Base-by-base conservation (phyloP, 2,797 vertebrate genomes). In the Varecia variegata region DNA sequence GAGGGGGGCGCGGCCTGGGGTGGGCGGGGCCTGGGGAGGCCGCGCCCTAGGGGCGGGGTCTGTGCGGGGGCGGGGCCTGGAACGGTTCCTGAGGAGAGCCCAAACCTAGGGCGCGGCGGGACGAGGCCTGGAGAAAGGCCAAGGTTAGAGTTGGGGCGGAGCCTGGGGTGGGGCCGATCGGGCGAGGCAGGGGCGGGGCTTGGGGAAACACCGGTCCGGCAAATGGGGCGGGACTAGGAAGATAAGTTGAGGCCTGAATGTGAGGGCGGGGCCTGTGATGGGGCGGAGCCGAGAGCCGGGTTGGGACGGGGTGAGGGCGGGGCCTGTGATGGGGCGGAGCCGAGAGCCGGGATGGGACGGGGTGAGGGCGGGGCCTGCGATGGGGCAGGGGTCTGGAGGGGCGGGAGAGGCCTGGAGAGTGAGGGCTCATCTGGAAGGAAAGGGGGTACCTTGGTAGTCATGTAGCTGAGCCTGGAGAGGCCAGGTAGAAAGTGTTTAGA, bases 1-100 rank as follows among this genome's bases (percentile, higher is more conserved):
- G 38, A 21, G 21, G 2, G 18, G 35, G 32, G 18, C 10, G 2
- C 3, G n/a, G 32, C 18, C 65, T 0, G 52, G 3, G 7, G 50
- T 0, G 45, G 14, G 20, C 5, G 2, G 14, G 62, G 35, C 7
- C 47, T n/a, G 12, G 65, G 81, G 4, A 1, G 17, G 15, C 43
- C 43, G 43, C 2, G 43, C 43, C 1, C 43, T 45, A 10, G 43
- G 43, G 43, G 10, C 43, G n/a, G 32, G 79, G 14, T 32, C 13
- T 45, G 9, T 45, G 43, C 43, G 56, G 32, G 62, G 45, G 43
- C 45, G 20, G 25, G 27, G 10, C 18, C 60, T 25, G 12, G 38
- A 40, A 25, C 7, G 0, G 67, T 23, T 47, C 6, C 32, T 10
- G 20, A 23, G 25, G 11, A 15, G 14, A 50, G 14, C 47, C 14